phyloP scores from a whole-genome alignment of 2,113 vertebrate species.

The human region GRCh38 chr3:60520501-60521000 shows the following conservation, averaged over 20 bases:
- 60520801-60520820: conserved; percentile 48
- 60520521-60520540: too few relatives aligned
- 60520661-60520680: conserved; percentile 62
- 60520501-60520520: not conserved
- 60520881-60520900: conserved; percentile 34
- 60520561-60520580: not conserved
- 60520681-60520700: not conserved
- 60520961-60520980: conserved; percentile 20
- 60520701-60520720: conserved; percentile 36
- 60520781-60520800: not conserved
- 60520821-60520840: not conserved
- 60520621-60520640: not conserved
- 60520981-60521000: conserved; percentile 25
- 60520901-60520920: not conserved
- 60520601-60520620: not conserved
- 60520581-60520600: not conserved
- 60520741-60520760: not conserved
- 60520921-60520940: not conserved
- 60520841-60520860: not conserved
- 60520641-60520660: not conserved
- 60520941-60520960: not conserved
- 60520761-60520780: conserved; percentile 38
- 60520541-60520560: too few relatives aligned
- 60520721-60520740: not conserved
- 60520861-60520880: not conserved